Evolutionary conservation across 2,888 invertebrate genomes (phyloP).

Genomic region (Tinea trinotella): DNA sequence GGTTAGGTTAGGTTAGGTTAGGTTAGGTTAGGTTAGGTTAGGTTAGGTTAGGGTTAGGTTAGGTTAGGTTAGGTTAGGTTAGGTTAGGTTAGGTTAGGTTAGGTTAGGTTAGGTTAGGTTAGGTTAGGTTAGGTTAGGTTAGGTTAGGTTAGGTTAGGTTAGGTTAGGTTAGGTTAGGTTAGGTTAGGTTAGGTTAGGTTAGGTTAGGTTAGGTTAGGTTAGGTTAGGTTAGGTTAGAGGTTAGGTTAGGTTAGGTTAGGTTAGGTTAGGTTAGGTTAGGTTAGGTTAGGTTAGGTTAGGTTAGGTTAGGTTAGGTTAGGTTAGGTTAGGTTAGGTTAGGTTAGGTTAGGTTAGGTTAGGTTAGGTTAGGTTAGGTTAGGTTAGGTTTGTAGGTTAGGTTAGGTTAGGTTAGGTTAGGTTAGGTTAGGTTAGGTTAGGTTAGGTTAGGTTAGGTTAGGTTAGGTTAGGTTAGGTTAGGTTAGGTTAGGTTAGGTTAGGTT

Average conservation of each 20-base stretch:
- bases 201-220: slow-evolving; percentile 23
- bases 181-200: slow-evolving; percentile 23
- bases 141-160: slow-evolving; percentile 23
- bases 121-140: slow-evolving; percentile 26
- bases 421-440: slow-evolving; percentile 22
- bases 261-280: slow-evolving; percentile 27
- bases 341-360: slow-evolving; percentile 22
- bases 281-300: slow-evolving; percentile 24
- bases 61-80: slow-evolving; percentile 26
- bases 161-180: slow-evolving; percentile 23
- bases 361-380: slow-evolving; percentile 22
- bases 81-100: slow-evolving; percentile 26
- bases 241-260: slow-evolving; percentile 25
- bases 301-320: slow-evolving; percentile 22
- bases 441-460: slow-evolving; percentile 22
- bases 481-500: slow-evolving; percentile 22
- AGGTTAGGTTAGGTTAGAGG: slow-evolving; percentile 23
- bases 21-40: slow-evolving; percentile 26
- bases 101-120: slow-evolving; percentile 26
- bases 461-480: slow-evolving; percentile 22
- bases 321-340: slow-evolving; percentile 21
- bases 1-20: slow-evolving; percentile 25
- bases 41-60: slow-evolving; percentile 26
- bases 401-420: slow-evolving; percentile 21
- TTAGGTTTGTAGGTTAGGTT: slow-evolving; percentile 21